phyloP scores from a whole-genome alignment of 2,888 invertebrate genomes.

The Dyspetes luteomarginatus region DNA sequence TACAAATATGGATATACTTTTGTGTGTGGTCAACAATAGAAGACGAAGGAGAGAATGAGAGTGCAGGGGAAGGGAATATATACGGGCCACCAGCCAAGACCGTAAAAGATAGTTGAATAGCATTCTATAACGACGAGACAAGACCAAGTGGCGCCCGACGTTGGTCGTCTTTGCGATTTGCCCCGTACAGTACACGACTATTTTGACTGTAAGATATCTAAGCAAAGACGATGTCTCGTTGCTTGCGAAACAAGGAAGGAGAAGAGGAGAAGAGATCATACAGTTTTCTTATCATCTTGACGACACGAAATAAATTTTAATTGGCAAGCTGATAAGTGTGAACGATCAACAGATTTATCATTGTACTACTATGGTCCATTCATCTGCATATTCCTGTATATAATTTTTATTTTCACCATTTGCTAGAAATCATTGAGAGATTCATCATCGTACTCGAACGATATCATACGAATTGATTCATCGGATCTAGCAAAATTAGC shows the following conservation, averaged over 20 bases:
- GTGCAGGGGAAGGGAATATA: constrained; percentile 12
- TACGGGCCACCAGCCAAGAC: constrained; percentile 61
- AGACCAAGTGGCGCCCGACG: constrained; percentile 62
- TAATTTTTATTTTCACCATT: too few relatives aligned
- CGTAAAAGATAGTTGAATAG: constrained; percentile 62
- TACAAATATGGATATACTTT: too few relatives aligned
- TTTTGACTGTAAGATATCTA: constrained; percentile 17
- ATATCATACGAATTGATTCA: too few relatives aligned
- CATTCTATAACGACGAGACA: constrained; percentile 59
- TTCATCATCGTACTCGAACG: too few relatives aligned
- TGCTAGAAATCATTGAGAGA: too few relatives aligned
- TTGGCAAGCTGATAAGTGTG: too few relatives aligned
- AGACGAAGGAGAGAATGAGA: constrained; percentile 12
- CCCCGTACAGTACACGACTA: too few relatives aligned
- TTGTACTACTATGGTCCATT: background rate
- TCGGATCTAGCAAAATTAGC: background rate
- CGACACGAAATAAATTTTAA: background rate
- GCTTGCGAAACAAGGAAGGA: constrained; percentile 23
- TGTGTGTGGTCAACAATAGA: constrained; percentile 23
- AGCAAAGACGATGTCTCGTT: constrained; percentile 42
- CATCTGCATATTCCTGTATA: background rate
- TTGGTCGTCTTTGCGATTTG: constrained; percentile 45
- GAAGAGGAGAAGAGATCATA: constrained; percentile 21
- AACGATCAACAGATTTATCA: background rate
- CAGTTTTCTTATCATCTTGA: background rate